Evolutionary conservation across 2,113 vertebrate genomes (phyloP).

Genomic region (Antechinus flavipes): DNA sequence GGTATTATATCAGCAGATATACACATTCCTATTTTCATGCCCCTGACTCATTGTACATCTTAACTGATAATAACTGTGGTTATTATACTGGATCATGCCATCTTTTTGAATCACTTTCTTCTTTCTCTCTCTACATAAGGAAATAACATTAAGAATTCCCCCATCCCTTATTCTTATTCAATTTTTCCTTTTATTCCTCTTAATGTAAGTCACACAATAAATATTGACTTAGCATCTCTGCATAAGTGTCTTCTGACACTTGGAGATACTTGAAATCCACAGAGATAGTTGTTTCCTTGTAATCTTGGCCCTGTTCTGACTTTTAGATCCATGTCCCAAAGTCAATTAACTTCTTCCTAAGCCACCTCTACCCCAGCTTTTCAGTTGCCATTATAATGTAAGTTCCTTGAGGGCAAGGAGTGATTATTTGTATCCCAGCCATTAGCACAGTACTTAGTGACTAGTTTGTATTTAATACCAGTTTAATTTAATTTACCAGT

Average conservation of each 20-base stretch:
- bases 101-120: conserved; percentile 55
- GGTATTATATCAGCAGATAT: conserved; percentile 61
- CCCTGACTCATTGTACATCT: conserved; percentile 58
- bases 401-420: not conserved
- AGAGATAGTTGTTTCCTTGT: not conserved
- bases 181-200: too few relatives aligned
- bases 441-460: not conserved
- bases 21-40: conserved; percentile 56
- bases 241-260: not conserved
- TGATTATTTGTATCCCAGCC: not conserved
- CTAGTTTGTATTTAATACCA: not conserved
- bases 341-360: not conserved
- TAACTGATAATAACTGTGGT: conserved; percentile 57
- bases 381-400: not conserved
- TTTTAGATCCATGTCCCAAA: not conserved
- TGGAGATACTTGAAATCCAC: not conserved
- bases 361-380: not conserved
- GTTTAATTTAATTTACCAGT: too few relatives aligned
- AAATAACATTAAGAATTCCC: not conserved
- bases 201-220: not conserved
- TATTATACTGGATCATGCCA: conserved; percentile 62
- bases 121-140: not conserved
- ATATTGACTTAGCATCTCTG: not conserved
- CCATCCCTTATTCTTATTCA: too few relatives aligned
- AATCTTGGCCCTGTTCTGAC: not conserved